Evolutionary conservation across 2,113 vertebrate genomes (phyloP).

Genomic region (Melanerpes formicivorus): DNA sequence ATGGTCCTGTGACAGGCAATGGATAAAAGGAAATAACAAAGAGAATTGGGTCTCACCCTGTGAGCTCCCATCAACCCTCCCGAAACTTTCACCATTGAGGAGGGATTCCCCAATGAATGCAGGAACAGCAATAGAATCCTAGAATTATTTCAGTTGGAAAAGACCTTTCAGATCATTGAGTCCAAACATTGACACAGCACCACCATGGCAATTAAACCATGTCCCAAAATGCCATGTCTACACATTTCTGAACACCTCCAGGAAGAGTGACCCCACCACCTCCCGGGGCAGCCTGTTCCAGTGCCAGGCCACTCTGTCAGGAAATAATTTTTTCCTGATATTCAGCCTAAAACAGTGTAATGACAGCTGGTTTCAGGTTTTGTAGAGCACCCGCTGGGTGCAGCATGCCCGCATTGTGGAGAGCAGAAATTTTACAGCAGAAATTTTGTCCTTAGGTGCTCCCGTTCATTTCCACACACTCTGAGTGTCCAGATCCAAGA

Average conservation of each 20-base stretch:
- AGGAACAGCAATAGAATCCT: background rate
- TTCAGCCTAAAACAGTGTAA: no score
- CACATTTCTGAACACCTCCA: no score
- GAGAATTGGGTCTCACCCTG: background rate
- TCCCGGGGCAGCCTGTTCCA: no score
- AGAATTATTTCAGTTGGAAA: no score
- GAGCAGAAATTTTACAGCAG: background rate
- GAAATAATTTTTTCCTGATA: no score
- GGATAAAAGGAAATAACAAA: background rate
- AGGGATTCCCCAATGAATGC: background rate
- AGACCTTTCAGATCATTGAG: no score
- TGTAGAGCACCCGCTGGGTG: background rate
- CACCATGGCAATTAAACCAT: no score
- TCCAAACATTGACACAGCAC: no score
- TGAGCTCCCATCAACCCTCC: background rate
- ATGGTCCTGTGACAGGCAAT: background rate
- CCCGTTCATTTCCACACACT: background rate
- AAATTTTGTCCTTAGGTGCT: slow-evolving; percentile 55
- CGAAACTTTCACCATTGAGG: fast-evolving
- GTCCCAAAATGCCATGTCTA: no score
- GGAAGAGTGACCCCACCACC: no score
- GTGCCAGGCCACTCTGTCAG: no score
- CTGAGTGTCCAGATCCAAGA: slow-evolving; percentile 33
- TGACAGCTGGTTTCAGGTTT: background rate
- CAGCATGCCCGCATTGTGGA: fast-evolving